Base-by-base conservation (phyloP, 2,888 invertebrate genomes). In the Eulithis prunata region DNA sequence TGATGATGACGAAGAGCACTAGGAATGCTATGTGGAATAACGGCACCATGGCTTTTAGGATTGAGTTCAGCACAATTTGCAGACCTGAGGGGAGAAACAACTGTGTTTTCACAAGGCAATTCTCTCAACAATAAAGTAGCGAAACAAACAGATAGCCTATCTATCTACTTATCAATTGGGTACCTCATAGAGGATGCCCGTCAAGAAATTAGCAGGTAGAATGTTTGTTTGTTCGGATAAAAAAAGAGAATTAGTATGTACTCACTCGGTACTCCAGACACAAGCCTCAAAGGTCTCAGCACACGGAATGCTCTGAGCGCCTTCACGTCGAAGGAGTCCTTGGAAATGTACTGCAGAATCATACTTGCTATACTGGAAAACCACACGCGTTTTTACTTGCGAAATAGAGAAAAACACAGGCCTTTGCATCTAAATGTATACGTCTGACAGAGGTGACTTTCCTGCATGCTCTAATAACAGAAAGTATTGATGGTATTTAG, bases 21-120 rank as follows among this genome's bases (percentile, higher is more conserved):
- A 99, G 95, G 82, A 99, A 96, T 81, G 99, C 99, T 90, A 99
- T 99, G 94, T 99, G 99, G 91, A 99, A 95, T 91, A 99, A 95
- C 86, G 99, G 99, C 94, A 99, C 97, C 99, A 99, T 99, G 84
- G 99, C 99, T 93, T 98, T 98, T 79, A 99, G 95, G 93, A 99
- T 99, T 74, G 99, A 99, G 94, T 99, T 99, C 85, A 99, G 94
- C 81, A 99, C 99, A 84, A 99, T 99, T 94, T 99, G 99, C 78
- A 99, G 95, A 97, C 99, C 99, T 99, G 94, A 41, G 11, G 13
- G 4, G 14, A 45, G 13, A 13, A 52, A 53, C 2, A 13, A 11
- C 4, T 28, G 45, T 3, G 21, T 11, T 49, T 21, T 49, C 2
- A 41, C 41, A 41, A 38, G 1, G 8, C 41, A 41, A 41, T 5